phyloP scores from a whole-genome alignment of 2,797 vertebrate genomes.

The Tiaroga cobitis region DNA sequence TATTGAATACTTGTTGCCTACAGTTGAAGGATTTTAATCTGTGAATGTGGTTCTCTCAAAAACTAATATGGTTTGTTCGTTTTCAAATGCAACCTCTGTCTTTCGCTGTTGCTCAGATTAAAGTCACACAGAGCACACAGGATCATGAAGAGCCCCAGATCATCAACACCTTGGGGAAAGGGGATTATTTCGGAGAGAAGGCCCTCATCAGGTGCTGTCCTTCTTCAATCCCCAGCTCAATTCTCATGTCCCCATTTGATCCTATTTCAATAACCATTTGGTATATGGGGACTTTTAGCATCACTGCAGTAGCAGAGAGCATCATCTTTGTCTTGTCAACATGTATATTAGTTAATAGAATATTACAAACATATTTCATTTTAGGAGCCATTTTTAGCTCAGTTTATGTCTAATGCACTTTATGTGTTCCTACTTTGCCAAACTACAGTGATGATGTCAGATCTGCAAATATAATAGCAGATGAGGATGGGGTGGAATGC shows the following conservation, averaged over 20 bases:
- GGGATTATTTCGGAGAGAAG: conserved; percentile 95
- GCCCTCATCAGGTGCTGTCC: conserved; percentile 87
- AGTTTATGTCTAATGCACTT: background rate
- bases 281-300: background rate
- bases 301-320: background rate
- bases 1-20: background rate
- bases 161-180: conserved; percentile 89
- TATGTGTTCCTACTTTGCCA: conserved; percentile 28
- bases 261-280: background rate
- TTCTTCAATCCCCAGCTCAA: conserved; percentile 15
- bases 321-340: background rate
- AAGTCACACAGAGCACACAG: conserved; percentile 88
- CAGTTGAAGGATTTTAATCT: background rate
- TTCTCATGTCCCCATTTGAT: conserved; percentile 26
- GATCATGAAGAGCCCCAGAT: conserved; percentile 80
- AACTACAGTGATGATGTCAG: conserved; percentile 88
- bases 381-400: background rate
- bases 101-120: conserved; percentile 77
- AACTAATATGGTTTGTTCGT: background rate
- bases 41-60: background rate
- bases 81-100: conserved; percentile 23
- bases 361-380: conserved; percentile 8
- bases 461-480: conserved; percentile 92
- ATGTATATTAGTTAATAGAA: background rate
- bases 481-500: conserved; percentile 89